Base-by-base conservation (phyloP, 1,140 invertebrate species). In the Cyrtorhinus lividipennis region DNA sequence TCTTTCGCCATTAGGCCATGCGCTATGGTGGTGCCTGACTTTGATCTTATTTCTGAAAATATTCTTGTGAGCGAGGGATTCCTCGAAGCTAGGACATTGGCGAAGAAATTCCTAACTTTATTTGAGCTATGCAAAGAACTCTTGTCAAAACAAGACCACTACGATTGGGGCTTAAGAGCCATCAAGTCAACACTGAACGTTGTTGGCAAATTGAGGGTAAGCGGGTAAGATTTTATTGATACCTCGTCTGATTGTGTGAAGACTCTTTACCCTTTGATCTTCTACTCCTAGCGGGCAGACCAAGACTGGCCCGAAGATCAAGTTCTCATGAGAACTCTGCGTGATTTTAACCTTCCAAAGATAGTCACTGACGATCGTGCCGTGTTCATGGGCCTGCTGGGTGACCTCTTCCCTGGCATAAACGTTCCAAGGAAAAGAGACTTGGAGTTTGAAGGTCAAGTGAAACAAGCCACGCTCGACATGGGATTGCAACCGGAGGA, bases 21-120 rank as follows among this genome's bases (percentile, higher is more conserved):
- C 73, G 92, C 92, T 30, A 95, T 95, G 92, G 90, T 94, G 2
- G 91, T 94, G 1, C 91, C 92, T 0, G 91, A 95, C 74, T 90
- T 92, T 74, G 90, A 91, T 69, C 73, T 95, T 67, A 95, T 95
- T 72, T 90, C 88, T 73, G 91, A 95, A 77, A 94, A 94, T 70
- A 93, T 93, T 87, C 81, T 95, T 73, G 89, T 94, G 0, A 89
- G 91, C 26, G 90, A 93, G 76, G 92, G 90, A 26, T 94, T 95
- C 72, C 82, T 92, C 67, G 90, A 93, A 66, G 90, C 90, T 8
- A 79, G 88, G 67, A 72, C 90, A 1, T 73, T 94, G 27, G 89
- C 90, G n/a, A 78, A 89, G 62, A 95, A 94, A 73, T 93, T 95
- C 73, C 91, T 94, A 65, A 93, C 91, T 0, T 75, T 94, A 0